Evolutionary conservation across 1,140 invertebrate species (phyloP).

Genomic region (Drosophila pandora): DNA sequence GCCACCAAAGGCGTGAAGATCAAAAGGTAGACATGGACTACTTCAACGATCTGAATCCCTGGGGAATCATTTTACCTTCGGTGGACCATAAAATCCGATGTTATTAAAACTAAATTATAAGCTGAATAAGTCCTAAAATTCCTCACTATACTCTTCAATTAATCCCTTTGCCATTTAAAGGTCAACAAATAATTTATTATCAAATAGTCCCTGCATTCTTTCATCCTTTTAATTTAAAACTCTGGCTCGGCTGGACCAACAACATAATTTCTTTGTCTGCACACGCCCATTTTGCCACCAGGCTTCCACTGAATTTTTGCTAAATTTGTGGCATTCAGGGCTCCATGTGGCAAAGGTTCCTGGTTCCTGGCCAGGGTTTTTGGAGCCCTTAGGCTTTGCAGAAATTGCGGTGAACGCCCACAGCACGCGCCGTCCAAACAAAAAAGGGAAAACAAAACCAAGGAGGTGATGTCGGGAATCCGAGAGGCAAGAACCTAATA

Average conservation of each 20-base stretch:
- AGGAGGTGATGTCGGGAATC: conserved; percentile 5
- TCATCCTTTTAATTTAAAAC: not conserved
- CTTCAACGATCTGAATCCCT: not conserved
- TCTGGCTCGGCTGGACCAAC: conserved; percentile 23
- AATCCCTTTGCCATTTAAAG: not conserved
- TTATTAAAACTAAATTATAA: not conserved
- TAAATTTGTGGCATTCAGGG: not conserved
- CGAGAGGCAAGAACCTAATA: conserved; percentile 7
- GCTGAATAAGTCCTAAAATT: too few relatives aligned
- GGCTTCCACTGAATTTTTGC: conserved; percentile 12
- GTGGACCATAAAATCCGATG: not conserved
- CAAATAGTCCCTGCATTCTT: not conserved
- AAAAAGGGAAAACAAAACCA: conserved; percentile 29
- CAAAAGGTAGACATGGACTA: conserved; percentile 44
- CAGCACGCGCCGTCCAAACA: conserved; percentile 59
- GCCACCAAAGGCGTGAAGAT: conserved; percentile 72
- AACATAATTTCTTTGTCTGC: conserved; percentile 60
- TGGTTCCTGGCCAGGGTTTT: not conserved
- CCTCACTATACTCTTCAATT: not conserved
- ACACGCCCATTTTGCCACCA: conserved; percentile 69
- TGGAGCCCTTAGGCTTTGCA: conserved; percentile 48
- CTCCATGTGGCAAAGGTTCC: conserved; percentile 2
- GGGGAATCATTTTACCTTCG: not conserved
- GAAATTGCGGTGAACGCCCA: conserved; percentile 74
- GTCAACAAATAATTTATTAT: not conserved